Base-by-base conservation (phyloP, 2,797 vertebrate genomes). In the Channa striata region DNA sequence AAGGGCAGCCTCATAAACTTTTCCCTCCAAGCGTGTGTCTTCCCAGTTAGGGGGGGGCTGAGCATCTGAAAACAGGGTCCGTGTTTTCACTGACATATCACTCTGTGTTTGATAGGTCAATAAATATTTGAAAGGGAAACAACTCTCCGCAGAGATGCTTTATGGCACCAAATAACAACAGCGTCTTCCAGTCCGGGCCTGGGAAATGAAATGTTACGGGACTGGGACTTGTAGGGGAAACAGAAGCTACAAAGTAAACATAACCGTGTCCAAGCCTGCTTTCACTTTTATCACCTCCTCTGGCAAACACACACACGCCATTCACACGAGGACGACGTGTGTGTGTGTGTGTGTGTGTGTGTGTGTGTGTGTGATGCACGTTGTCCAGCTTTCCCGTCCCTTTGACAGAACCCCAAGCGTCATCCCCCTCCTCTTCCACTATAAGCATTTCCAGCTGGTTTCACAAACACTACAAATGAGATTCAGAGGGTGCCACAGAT, bases 381-480 rank as follows among this genome's bases (percentile, higher is more conserved):
- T 82, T 2, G 70, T 57, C 79, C 73, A 20, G 75, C 59, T 67
- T 42, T 76, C 80, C 84, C 76, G 80, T 86, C 77, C 68, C 47
- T 57, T 49, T 47, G 59, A 74, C 70, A 72, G 69, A 76, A 51
- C 43, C 62, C 54, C 1, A 9, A 23, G 54, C 49, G 39, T 60
- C 68, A 54, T 1, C 20, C 10, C 21, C 14, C 14, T 34, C 54
- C 60, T 25, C 75, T 74, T 47, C 49, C 72, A 83, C 74, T 73
- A 89, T 90, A 93, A 91, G 82, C 84, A 84, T 89, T 90, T 83
- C 91, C 90, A 93, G 89, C 89, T 92, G 90, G 73, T 89, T 91
- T 88, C 78, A 86, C 85, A 89, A 90, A 91, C 87, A 89, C 67
- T 74, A 73, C 80, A 86, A 89, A 84, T 85, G 74, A 88, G 82